Evolutionary conservation across 2,888 invertebrate genomes (phyloP), one percentile per base, ranked within the genome.

Genomic region (Cephus pygmeus): DNA sequence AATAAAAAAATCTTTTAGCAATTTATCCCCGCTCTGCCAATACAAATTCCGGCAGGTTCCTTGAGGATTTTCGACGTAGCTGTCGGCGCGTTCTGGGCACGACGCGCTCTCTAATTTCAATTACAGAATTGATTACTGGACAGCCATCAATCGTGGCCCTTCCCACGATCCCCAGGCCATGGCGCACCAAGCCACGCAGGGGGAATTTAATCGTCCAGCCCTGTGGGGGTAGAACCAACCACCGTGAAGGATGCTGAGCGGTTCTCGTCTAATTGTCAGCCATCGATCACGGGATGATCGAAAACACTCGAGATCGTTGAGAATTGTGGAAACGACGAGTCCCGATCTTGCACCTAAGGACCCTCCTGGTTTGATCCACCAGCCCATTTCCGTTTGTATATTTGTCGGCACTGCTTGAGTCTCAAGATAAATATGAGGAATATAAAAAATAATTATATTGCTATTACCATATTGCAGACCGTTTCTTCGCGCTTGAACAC

Each of bases 121-220:
- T 79, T 77, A 79, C 76, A 69, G 76, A 76, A 79, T 79, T 76
- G 76, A 79, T 79, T 76, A 76, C 73, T 76, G 76, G 76, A 69
- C 76, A 69, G 68, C 56, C 76, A 77, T 79, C 79, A 79, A 79
- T 79, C 76, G 76, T 76, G 73, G 40, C 40, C 31, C 69, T 68
- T 35, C 71, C 56, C 69, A 35, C 69, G 11, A 69, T 68, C 35
- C 68, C 36, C 73, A 33, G 71, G 11, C 34, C 23, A 34, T 71
- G 31, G 31, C 71, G 3, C 6, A 23, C 31, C 34, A 30, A 31
- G 31, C 71, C 34, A 34, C 30, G 15, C 31, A 71, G 73, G 78
- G 78, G 34, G 76, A 78, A 76, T 75, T 78, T 78, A 78, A 78
- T 78, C 75, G 56, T 56, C 56, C 56, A 56, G 23, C 56, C 56